phyloP scores from a whole-genome alignment of 2,797 vertebrate species.

The Hirundo rustica region DNA sequence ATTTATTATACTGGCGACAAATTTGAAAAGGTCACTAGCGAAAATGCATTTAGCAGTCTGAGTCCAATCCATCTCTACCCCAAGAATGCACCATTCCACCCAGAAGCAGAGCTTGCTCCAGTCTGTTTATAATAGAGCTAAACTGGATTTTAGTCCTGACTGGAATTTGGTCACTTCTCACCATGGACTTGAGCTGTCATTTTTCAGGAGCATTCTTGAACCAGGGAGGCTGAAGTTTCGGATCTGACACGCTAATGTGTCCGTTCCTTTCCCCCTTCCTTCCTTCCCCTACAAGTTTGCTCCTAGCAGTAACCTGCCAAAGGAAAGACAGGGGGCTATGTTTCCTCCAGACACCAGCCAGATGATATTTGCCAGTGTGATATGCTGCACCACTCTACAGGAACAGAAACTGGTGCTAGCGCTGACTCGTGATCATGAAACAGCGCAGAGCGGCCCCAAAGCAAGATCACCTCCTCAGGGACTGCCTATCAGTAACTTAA shows the following conservation, averaged over 20 bases:
- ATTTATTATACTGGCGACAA: constrained; percentile 47
- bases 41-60: constrained; percentile 53
- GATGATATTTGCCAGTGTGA: neutral
- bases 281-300: neutral
- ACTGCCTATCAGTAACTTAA: neutral
- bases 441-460: neutral
- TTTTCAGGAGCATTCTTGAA: neutral
- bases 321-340: neutral
- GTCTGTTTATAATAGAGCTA: neutral
- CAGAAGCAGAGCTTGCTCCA: neutral
- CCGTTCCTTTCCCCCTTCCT: neutral
- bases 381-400: neutral
- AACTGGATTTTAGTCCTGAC: neutral
- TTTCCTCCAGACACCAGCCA: neutral
- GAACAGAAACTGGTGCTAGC: neutral
- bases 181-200: neutral
- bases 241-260: neutral
- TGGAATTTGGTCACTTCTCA: neutral
- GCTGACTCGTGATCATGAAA: neutral
- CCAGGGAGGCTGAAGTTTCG: neutral
- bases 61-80: constrained; percentile 35
- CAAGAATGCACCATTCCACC: constrained; percentile 1
- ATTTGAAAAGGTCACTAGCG: constrained; percentile 63
- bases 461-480: neutral
- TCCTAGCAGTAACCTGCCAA: neutral